A percentile compares a stretch with the other conserved stretches of the same genome.
phyloP scores from a whole-genome alignment of 2,888 invertebrate genomes.

The Willowsia nigromaculata region DNA sequence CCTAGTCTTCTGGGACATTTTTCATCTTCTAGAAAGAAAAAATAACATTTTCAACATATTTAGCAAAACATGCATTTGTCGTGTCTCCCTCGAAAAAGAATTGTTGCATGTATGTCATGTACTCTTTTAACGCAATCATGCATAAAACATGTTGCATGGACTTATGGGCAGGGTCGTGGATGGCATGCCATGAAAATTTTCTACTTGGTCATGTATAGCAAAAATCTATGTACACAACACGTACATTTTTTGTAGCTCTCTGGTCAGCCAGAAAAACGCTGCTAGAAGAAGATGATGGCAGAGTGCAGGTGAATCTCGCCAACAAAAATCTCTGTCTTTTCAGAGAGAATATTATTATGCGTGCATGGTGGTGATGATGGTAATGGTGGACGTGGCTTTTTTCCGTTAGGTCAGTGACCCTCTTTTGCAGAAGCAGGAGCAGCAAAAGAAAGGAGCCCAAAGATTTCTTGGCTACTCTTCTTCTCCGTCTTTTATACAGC shows the following conservation, averaged over 20 bases:
- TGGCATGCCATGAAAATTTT: conserved; percentile 8
- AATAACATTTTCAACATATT: conserved; percentile 5
- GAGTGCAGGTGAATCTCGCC: conserved; percentile 46
- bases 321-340: conserved; percentile 28
- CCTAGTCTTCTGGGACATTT: conserved; percentile 6
- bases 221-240: background rate
- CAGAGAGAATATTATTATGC: background rate
- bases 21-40: background rate
- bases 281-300: conserved; percentile 5
- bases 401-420: conserved; percentile 68
- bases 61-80: conserved; percentile 54
- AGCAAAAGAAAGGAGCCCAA: background rate
- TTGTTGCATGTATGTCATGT: conserved; percentile 15
- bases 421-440: conserved; percentile 49
- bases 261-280: conserved; percentile 60
- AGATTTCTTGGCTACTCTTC: conserved; percentile 51
- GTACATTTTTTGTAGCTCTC: conserved; percentile 8
- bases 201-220: background rate
- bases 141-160: conserved; percentile 29
- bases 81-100: background rate
- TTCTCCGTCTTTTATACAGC: background rate
- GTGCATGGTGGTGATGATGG: conserved; percentile 29
- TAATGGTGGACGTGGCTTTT: conserved; percentile 63
- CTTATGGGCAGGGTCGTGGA: conserved; percentile 46
- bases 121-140: conserved; percentile 32